A percentile compares a stretch with the other conserved stretches of the same genome.
These are phyloP conservation scores for Nannobrachium achirus DNA, from an alignment of 2,113 vertebrate species.

Conservation along the genomic window DNA sequence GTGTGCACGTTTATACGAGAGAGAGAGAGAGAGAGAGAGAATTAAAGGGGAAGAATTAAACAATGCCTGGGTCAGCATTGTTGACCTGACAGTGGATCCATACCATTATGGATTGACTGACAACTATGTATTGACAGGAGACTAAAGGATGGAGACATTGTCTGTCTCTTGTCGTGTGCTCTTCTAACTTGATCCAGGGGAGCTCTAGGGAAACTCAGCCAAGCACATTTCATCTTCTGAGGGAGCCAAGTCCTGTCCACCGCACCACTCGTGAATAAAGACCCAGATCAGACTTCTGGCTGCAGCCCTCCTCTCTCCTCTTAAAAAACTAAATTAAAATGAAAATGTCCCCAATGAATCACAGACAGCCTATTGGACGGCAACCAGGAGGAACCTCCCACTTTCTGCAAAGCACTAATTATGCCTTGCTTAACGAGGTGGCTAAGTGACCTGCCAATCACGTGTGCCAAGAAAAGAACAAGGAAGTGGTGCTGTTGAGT, in stretches of 20 bases:
- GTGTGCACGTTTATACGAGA: too few species aligned
- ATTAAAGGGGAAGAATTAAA: neutral
- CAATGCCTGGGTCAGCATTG: neutral
- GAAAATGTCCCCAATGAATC: constrained; percentile 27
- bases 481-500: constrained; percentile 12
- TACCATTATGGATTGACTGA: constrained; percentile 53
- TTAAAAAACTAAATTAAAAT: too few species aligned
- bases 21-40: too few species aligned
- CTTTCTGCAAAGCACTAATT: constrained; percentile 45
- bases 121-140: constrained; percentile 33
- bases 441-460: constrained; percentile 51
- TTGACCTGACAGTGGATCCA: constrained; percentile 45
- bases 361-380: constrained; percentile 42
- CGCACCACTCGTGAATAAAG: constrained; percentile 9
- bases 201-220: constrained; percentile 11
- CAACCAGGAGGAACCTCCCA: constrained; percentile 46
- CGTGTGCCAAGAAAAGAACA: constrained; percentile 18
- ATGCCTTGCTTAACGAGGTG: constrained; percentile 46
- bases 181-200: constrained; percentile 27
- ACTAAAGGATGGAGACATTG: constrained; percentile 26
- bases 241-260: constrained; percentile 20
- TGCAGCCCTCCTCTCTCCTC: neutral
- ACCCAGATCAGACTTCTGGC: neutral
- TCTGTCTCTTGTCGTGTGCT: constrained; percentile 10
- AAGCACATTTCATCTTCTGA: constrained; percentile 19